Conservation (phyloP, 2,113 vertebrate genomes). For the Numida meleagris region DNA sequence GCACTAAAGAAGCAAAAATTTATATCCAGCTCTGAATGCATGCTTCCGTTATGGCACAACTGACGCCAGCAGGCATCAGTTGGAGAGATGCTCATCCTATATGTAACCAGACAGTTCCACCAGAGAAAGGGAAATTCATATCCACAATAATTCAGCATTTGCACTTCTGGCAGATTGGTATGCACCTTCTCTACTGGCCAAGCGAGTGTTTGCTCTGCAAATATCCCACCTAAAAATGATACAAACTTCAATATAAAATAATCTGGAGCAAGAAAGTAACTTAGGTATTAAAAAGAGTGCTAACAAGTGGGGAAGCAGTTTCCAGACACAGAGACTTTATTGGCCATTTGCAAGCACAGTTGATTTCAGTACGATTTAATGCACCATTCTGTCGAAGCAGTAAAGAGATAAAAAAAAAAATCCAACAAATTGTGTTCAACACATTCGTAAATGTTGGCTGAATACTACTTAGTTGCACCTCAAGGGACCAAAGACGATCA, state of each 20-base stretch:
- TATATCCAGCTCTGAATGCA: constrained; percentile 15
- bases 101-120: not conserved
- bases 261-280: constrained; percentile 26
- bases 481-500: not conserved
- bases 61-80: constrained; percentile 22
- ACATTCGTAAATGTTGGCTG: not conserved
- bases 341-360: constrained; percentile 14
- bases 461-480: not conserved
- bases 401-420: not conserved
- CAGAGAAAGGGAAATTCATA: not conserved
- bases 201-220: constrained; percentile 2
- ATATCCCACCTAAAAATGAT: constrained; percentile 38
- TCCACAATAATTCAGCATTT: constrained; percentile 47
- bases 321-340: constrained; percentile 40
- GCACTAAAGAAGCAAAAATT: constrained; percentile 17
- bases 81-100: constrained; percentile 32
- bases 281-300: constrained; percentile 22
- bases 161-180: constrained; percentile 15
- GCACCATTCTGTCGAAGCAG: constrained; percentile 40
- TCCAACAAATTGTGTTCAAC: not conserved
- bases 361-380: constrained; percentile 37
- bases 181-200: not conserved
- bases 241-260: constrained; percentile 37
- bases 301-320: constrained; percentile 38
- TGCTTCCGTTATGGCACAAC: constrained; percentile 8